phyloP scores from a whole-genome alignment of 2,888 invertebrate genomes.

The Halictus ligatus region DNA sequence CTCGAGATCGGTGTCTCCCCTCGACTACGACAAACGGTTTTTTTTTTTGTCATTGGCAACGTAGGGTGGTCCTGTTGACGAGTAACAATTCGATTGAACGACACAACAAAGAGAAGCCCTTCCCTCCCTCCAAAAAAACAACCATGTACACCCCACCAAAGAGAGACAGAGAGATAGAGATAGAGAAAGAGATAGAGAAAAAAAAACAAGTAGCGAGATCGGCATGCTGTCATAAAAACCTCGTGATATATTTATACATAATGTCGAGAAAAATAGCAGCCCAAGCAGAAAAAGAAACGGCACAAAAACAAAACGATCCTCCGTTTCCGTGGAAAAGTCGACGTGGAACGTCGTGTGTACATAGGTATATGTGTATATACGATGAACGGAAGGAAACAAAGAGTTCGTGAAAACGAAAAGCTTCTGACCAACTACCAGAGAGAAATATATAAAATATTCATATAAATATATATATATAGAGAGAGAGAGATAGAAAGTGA shows the following conservation, averaged over 20 bases:
- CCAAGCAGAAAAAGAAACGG: constrained; percentile 47
- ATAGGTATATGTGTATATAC: neutral
- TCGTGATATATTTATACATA: constrained; percentile 28
- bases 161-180: constrained; percentile 20
- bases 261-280: constrained; percentile 35
- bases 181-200: neutral
- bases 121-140: neutral
- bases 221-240: constrained; percentile 41
- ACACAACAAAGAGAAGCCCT: constrained; percentile 22
- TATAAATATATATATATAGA: constrained; percentile 47
- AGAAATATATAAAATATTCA: constrained; percentile 52
- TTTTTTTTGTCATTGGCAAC: neutral
- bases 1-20: neutral
- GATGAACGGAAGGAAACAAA: neutral
- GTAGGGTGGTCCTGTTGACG: constrained; percentile 14
- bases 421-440: constrained; percentile 46
- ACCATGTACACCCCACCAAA: constrained; percentile 19
- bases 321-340: constrained; percentile 28
- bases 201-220: constrained; percentile 1
- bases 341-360: constrained; percentile 4
- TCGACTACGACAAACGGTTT: neutral
- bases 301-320: constrained; percentile 21
- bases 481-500: constrained; percentile 15
- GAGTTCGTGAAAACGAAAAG: constrained; percentile 35
- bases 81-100: constrained; percentile 22